Base-by-base conservation (phyloP, 2,888 invertebrate species). In the Prosopocoilus inquinatus region DNA sequence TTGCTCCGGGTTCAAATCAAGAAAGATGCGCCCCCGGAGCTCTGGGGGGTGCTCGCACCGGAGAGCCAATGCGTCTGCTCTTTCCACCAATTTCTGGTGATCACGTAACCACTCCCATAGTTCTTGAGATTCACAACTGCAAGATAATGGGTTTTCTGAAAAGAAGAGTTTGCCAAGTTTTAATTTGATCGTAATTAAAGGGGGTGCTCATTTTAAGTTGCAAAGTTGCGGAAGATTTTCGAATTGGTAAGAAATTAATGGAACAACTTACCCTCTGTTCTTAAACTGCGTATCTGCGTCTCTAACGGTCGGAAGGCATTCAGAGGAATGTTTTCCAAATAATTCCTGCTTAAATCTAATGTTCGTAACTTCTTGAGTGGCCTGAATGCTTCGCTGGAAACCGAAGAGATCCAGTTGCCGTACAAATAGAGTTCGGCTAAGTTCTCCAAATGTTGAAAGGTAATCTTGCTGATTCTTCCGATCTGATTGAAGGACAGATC, bases 101-200 rank as follows among this genome's bases (percentile, higher is more conserved):
- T 92, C 90, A 70, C 91, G 83, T 73, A 95, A 82, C 95, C 94
- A 96, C 78, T 89, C 90, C 91, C 95, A 94, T 46, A 94, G 83
- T 74, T 92, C 91, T 78, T 93, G 90, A 57, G 93, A 87, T 74
- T 94, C 91, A 75, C 95, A 96, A 71, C 88, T 90, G 77, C 95
- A 96, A 61, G 88, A 87, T 66, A 95, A 80, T 43, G 95, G 94
- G 78, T 95, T 95, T 72, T 91, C 94, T 91, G 83, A 8, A 70
- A 70, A 59, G 44, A 13, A 12, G 43, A 9, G 43, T 43, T 43
- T 43, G 20, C 20, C 11, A 13, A 39, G 12, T 5, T 8, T 39
- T 39, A 9, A 8, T 8, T 11, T 39, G 3, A 13, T 9, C 7
- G 3, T 9, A 39, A 39, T 9, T 39, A 9, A 15, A 3, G 41